Percentiles rank a stretch among this genome's conserved stretches.
Evolutionary conservation across 2,113 vertebrate genomes (phyloP).

Genomic region (Triplophysa tibetana): DNA sequence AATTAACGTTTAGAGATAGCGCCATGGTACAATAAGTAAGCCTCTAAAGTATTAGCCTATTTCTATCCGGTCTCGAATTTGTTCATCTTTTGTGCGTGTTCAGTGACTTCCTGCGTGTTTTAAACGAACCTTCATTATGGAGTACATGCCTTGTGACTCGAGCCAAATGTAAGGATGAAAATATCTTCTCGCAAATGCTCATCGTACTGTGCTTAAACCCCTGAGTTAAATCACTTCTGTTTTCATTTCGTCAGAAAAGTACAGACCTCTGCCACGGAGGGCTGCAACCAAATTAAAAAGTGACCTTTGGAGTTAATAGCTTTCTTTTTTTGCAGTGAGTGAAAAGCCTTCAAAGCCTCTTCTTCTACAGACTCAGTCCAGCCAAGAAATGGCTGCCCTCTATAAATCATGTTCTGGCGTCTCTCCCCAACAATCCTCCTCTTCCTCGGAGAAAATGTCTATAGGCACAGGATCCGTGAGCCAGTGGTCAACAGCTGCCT

Average conservation of each 20-base stretch:
- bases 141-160: not conserved
- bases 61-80: not conserved
- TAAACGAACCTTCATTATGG: conserved; percentile 21
- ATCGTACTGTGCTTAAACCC: conserved; percentile 27
- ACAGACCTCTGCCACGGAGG: conserved; percentile 31
- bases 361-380: not conserved
- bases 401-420: conserved; percentile 33
- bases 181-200: not conserved
- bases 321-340: conserved; percentile 40
- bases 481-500: conserved; percentile 31
- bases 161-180: not conserved
- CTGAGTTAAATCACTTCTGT: conserved; percentile 5
- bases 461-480: conserved; percentile 39
- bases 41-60: not conserved
- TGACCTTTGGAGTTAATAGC: conserved; percentile 54
- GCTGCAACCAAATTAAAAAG: conserved; percentile 50
- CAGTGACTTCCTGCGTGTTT: conserved; percentile 5
- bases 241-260: conserved; percentile 34
- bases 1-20: not conserved
- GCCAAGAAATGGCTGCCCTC: conserved; percentile 27
- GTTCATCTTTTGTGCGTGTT: not conserved
- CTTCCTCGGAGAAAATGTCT: conserved; percentile 18
- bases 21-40: not conserved
- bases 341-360: conserved; percentile 47
- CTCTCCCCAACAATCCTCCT: not conserved